Base-by-base conservation (phyloP, 64 coral and sea anemone genomes). In the Acropora tenuis region DNA sequence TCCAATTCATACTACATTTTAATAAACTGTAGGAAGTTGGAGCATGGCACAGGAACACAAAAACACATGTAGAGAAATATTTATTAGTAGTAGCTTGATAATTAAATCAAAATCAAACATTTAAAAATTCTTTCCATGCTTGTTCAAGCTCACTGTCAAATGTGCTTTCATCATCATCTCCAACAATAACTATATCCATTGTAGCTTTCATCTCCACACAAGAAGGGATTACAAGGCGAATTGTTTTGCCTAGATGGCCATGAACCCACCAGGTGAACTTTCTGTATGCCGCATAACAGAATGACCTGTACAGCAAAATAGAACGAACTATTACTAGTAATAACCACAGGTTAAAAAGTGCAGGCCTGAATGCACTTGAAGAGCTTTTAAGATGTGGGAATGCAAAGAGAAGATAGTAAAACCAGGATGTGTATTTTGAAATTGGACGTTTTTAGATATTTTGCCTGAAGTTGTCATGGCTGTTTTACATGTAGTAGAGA, bases 201-300 rank as follows among this genome's bases (percentile, higher is more conserved):
- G 63, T 90, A 90, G 11, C 7, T 50, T 11, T 55, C 76, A 69
- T 90, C 71, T 10, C 80, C 5, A 73, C 92, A 84, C 92, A 94
- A 47, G 92, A 77, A 15, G 79, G 87, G 46, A 94, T 94, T 2
- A 86, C 87, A 58, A 74, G 78, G 2, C 73, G 55, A 68, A 89
- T 90, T 19, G 11, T 84, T 50, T 89, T 94, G 3, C 87, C 92
- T 0, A 94, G 87, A 52, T 85, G 48, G n/a, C 87, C 81, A 86
- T 94, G 80, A 11, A 41, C 67, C 93, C 87, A 94, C 93, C 93
- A 94, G 44, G 88, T 94, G 61, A 94, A 94, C 80, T 90, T 44
- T 48, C 93, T 16, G 59, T 94, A 94, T 69, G 88, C 88, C 65
- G 88, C 69, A 69, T 78, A 86, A n/a, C 81, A 60, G 7, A 90